Base-by-base conservation (phyloP, 2,113 vertebrate species). In the Urocynchramus pylzowi region DNA sequence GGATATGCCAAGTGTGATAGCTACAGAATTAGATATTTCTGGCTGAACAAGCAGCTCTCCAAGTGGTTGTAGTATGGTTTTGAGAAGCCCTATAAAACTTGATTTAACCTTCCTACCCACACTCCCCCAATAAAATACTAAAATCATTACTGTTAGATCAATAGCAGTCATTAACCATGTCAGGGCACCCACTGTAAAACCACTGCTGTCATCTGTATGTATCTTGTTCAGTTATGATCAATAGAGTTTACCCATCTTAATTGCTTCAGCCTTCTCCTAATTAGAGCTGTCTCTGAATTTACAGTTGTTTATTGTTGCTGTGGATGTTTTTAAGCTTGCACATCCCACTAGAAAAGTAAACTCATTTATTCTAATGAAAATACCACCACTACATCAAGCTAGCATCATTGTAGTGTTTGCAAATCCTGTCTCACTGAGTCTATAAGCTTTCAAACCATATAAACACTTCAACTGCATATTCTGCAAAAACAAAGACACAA, bases 1-100 rank as follows among this genome's bases (percentile, higher is more conserved):
- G 23, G 47, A 30, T 6, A 44, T 2, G 26, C 31, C 56, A 76
- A 15, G 13, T 0, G 0, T n/a, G 27, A 1, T 3, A n/a, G 7
- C 73, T 50, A 39, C 16, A 45, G 31, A 92, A 79, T 44, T 19
- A 14, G 50, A 6, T 17, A 23, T 23, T 79, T 50, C 31, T 33
- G 31, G 21, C 10, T 60, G 53, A 84, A 60, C 26, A 82, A 75
- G 60, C 16, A 71, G 20, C n/a, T 63, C 74, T 65, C 28, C 13
- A 33, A 56, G 39, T 13, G 42, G 24, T 7, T 79, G 27, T 2
- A 41, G 11, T 3, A 50, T 2, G 10, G 24, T 61, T 86, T 87
- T 39, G 26, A 74, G 10, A 61, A 75, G 31, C 16, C 28, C 49
- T 53, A 4, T 39, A 56, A 65, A 87, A 63, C 20, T 81, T 35